These are phyloP conservation scores for Pyxicephalus adspersus DNA, from an alignment of 2,113 vertebrate genomes.

Conservation along the genomic window DNA sequence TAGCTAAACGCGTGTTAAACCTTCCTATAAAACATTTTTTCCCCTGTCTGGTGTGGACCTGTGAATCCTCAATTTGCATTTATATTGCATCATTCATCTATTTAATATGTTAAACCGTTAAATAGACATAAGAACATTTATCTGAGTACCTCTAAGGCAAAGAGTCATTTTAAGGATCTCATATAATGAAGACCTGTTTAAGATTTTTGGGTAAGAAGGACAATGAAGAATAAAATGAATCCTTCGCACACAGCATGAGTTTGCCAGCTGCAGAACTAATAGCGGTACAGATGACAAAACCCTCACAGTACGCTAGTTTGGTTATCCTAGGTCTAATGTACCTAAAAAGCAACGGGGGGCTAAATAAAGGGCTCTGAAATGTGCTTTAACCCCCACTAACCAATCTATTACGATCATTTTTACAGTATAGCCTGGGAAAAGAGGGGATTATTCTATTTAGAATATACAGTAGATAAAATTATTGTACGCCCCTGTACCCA, in stretches of 20 bases:
- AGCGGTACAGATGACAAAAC: background rate
- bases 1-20: constrained; percentile 25
- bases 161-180: constrained; percentile 22
- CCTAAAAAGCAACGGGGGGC: too few species aligned
- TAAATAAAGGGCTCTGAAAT: too few species aligned
- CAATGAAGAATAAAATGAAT: background rate
- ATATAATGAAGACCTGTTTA: constrained; percentile 25
- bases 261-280: background rate
- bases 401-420: too few species aligned
- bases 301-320: too few species aligned
- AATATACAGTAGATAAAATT: too few species aligned
- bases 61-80: constrained; percentile 44
- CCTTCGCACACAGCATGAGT: background rate
- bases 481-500: too few species aligned
- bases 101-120: constrained; percentile 55
- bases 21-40: constrained; percentile 36
- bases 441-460: too few species aligned
- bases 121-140: constrained; percentile 48
- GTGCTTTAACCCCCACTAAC: too few species aligned
- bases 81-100: constrained; percentile 56
- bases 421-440: too few species aligned
- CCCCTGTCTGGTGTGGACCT: constrained; percentile 27
- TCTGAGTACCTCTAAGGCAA: constrained; percentile 30
- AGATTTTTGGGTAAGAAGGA: constrained; percentile 15
- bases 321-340: too few species aligned